These are phyloP conservation scores for Abscondita cerata DNA, from an alignment of 2,888 invertebrate genomes.

Conservation along the genomic window DNA sequence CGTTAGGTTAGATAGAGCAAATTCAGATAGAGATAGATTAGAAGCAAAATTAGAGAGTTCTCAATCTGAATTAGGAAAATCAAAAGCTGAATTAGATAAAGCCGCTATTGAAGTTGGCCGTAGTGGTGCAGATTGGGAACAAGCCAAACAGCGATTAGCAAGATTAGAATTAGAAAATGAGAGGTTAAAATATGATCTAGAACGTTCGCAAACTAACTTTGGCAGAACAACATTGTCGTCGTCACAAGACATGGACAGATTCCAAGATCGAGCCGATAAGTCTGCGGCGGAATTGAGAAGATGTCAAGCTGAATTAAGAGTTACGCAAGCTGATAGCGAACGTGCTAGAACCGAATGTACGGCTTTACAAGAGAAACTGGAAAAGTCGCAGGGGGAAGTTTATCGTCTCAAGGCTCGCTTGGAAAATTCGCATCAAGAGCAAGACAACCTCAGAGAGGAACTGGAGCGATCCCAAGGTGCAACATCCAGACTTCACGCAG, in stretches of 20 bases:
- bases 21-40: constrained; percentile 88
- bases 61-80: constrained; percentile 92
- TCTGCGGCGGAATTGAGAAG: constrained; percentile 82
- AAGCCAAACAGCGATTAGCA: constrained; percentile 81
- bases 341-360: constrained; percentile 83
- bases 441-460: constrained; percentile 91
- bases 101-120: constrained; percentile 89
- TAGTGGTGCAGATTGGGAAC: constrained; percentile 89
- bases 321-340: constrained; percentile 91
- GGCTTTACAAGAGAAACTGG: constrained; percentile 88
- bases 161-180: constrained; percentile 91
- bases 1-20: constrained; percentile 85
- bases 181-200: constrained; percentile 71
- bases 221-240: constrained; percentile 77
- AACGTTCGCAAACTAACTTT: constrained; percentile 81
- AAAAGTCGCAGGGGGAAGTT: constrained; percentile 94
- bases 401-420: constrained; percentile 92
- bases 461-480: constrained; percentile 86
- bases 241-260: constrained; percentile 81
- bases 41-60: constrained; percentile 92
- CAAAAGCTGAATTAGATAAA: constrained; percentile 92
- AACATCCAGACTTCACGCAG: constrained; percentile 84
- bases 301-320: constrained; percentile 88
- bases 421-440: constrained; percentile 94
- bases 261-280: constrained; percentile 87